Base-by-base conservation (phyloP, 2,888 invertebrate genomes). In the Ochropleura leucogaster region DNA sequence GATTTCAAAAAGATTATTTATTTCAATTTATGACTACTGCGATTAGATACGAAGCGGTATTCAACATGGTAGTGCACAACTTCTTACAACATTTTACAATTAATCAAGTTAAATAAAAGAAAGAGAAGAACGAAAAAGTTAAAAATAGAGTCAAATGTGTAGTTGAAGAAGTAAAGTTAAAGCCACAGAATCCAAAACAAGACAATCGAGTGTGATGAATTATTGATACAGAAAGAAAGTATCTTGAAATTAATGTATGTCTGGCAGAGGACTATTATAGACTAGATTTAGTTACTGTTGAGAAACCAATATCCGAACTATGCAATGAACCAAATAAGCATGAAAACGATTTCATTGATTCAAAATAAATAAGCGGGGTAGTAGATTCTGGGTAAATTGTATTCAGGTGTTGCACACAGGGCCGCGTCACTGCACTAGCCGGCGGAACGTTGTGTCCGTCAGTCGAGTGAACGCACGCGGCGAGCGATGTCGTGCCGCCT, bases 391-490 rank as follows among this genome's bases (percentile, higher is more conserved):
- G 88, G 83, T 77, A 87, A 83, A 87, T 85, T 70, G 70, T 77
- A 77, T 79, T 69, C 71, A 75, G 83, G 79, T 84, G 82, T 75
- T 80, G 85, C 80, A 80, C 86, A 83, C 82, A 80, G 76, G 78
- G 82, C 74, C 84, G 89, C 89, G 87, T 87, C 88, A 87, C 86
- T 87, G 88, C 89, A 88, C 82, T 85, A 90, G 85, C 86, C 87
- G 87, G 86, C 83, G 82, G 79, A 81, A 81, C 82, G 73, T 85
- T 81, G 84, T 79, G 88, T 84, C 81, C 84, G 90, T 87, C 93
- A 94, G 95, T 95, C 89, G 90, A 92, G 92, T 91, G 92, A 86
- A 89, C 88, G 93, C 93, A 89, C 92, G 92, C 94, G 93, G 90
- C 91, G 88, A 90, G 91, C 87, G 85, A 93, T 93, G 93, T 89